Conservation (phyloP, 2,113 vertebrate species). For the Amblyornis subalaris region DNA sequence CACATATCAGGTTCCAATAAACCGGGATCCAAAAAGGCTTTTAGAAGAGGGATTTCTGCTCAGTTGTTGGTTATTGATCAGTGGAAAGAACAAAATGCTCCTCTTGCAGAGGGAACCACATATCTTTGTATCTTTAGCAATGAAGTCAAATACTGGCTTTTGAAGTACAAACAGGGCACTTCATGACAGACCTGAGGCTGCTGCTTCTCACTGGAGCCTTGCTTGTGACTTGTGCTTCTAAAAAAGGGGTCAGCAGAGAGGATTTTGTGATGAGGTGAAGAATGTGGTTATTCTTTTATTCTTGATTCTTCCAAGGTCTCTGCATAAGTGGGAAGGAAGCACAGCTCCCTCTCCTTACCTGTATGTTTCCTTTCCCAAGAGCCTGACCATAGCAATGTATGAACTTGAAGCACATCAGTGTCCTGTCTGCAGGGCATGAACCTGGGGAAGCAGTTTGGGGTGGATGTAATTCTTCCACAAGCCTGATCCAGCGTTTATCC, state of each 20-base stretch:
- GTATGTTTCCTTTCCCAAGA: not conserved
- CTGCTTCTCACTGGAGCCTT: not conserved
- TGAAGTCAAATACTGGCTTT: not conserved
- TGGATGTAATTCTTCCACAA: not conserved
- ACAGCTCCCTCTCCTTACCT: not conserved
- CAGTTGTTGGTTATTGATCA: not conserved
- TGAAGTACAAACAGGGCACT: not conserved
- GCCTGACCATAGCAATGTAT: accelerated
- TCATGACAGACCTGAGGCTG: not conserved
- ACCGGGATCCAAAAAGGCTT: not conserved
- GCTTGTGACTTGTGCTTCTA: not conserved
- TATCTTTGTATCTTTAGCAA: not conserved
- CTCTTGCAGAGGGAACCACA: not conserved
- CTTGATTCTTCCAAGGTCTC: not conserved
- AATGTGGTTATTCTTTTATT: not conserved
- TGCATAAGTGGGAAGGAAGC: not conserved
- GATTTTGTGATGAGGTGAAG: not conserved
- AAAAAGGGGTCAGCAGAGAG: not conserved
- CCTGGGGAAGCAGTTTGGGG: not conserved
- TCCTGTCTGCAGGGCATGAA: not conserved
- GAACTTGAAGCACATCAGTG: accelerated
- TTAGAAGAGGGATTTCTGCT: not conserved
- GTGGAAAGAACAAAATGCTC: not conserved
- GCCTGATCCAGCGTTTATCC: not conserved
- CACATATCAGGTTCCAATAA: not conserved